These are phyloP conservation scores for Leptobrachium ailaonicum DNA, from an alignment of 2,113 vertebrate species.

Conservation along the genomic window DNA sequence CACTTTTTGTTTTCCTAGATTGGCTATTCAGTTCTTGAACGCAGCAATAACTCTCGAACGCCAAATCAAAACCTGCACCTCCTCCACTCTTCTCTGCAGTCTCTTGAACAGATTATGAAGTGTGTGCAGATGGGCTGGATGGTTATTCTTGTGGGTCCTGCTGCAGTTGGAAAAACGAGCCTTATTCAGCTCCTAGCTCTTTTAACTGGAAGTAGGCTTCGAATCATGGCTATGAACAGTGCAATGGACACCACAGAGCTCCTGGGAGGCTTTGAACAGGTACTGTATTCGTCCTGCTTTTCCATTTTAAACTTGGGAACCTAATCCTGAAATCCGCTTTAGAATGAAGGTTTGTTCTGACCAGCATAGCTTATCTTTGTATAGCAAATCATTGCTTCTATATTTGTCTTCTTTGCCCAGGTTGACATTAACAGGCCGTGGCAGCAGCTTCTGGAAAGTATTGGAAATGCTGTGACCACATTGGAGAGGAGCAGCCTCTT, in stretches of 20 bases:
- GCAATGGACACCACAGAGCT: conserved; percentile 95
- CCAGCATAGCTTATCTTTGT: too few relatives aligned
- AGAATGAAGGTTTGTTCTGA: too few relatives aligned
- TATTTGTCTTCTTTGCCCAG: conserved; percentile 54
- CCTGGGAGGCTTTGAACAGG: conserved; percentile 96
- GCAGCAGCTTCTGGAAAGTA: conserved; percentile 84
- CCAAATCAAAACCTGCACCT: conserved; percentile 76
- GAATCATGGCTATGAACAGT: conserved; percentile 95
- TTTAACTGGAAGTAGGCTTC: conserved; percentile 84
- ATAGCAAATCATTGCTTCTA: too few relatives aligned
- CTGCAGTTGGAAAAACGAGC: conserved; percentile 89
- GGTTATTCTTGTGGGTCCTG: conserved; percentile 90
- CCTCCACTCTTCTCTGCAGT: conserved; percentile 83
- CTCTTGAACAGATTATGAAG: conserved; percentile 92
- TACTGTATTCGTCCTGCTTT: conserved; percentile 51
- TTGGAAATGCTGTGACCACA: conserved; percentile 76
- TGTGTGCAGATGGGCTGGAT: conserved; percentile 97
- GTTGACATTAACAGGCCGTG: conserved; percentile 89
- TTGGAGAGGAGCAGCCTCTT: conserved; percentile 84
- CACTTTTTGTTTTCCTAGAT: conserved; percentile 64
- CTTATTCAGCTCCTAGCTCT: conserved; percentile 88
- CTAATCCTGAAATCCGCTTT: too few relatives aligned
- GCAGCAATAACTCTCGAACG: conserved; percentile 72
- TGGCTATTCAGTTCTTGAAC: conserved; percentile 88
- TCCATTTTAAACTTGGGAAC: neutral